Evolutionary conservation across 1,140 invertebrate genomes (phyloP), one percentile per base, ranked within the genome.

Genomic region (Penaeus japonicus): DNA sequence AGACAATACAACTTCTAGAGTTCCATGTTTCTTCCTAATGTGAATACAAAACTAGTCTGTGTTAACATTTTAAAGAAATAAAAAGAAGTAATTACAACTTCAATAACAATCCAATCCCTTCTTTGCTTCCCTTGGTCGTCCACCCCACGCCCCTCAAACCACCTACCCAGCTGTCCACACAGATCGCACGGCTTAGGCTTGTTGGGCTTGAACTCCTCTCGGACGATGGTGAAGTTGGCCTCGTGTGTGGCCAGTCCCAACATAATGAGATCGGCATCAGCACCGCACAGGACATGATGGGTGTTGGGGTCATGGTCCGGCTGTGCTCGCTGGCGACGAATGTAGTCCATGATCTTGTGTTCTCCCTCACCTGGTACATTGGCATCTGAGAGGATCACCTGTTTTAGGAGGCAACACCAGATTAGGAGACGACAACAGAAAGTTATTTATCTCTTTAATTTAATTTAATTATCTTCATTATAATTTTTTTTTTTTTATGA

Each of bases 321-420:
- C 54, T 90, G 91, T 96, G 95, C 95, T 94, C 98, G 95, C 93
- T 99, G 98, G 91, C 95, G 95, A n/a, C 99, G 94, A 90, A 99
- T 99, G 92, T 95, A 99, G 93, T 99, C 98, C 98, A 99, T 99
- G 91, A 99, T 99, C 93, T 99, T 99, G 92, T 99, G 98, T 93
- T 99, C 98, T 30, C 98, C 98, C 94, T 99, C 98, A 27, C 98
- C 98, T 20, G 98, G 98, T 15, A 98, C 98, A 94, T 99, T 99
- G 1, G 99, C 98, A 94, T 99, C 99, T 18, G 98, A 99, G 22
- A 99, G 94, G 91, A 99, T 98, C 0, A 99, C 93, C 91, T 91
- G 81, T 77, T 90, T 1, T 1, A 22, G 78, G 54, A 47, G 24
- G 24, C 0, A 27, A 73, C 18, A 73, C 10, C 3, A 73, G 39